These are phyloP conservation scores for Scaptomyza flava DNA, from an alignment of 2,888 invertebrate genomes.

Conservation along the genomic window DNA sequence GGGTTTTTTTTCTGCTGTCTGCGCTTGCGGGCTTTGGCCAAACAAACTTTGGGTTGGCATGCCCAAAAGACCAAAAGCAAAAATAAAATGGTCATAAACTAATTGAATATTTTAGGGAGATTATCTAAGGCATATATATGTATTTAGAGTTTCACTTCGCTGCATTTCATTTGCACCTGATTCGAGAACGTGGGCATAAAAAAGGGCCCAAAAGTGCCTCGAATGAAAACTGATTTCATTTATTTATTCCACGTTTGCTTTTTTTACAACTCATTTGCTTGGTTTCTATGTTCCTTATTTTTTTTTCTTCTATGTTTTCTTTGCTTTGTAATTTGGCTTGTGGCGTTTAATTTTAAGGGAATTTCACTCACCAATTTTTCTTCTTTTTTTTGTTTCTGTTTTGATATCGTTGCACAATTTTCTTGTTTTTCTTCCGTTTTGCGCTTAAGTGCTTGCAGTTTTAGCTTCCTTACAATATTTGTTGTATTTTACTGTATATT, in stretches of 20 bases:
- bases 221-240: constrained; percentile 74
- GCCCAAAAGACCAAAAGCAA: no score
- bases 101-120: constrained; percentile 76
- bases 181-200: background rate
- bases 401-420: background rate
- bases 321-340: constrained; percentile 54
- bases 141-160: constrained; percentile 76
- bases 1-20: background rate
- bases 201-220: constrained; percentile 22
- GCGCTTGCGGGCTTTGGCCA: constrained; percentile 19
- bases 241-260: constrained; percentile 64
- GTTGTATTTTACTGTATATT: constrained; percentile 8
- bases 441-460: constrained; percentile 17
- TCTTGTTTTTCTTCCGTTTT: constrained; percentile 7
- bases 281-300: background rate
- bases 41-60: constrained; percentile 17
- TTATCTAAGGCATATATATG: constrained; percentile 78
- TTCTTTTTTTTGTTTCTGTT: constrained; percentile 6
- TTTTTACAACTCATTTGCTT: constrained; percentile 40
- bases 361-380: constrained; percentile 43
- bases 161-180: constrained; percentile 73
- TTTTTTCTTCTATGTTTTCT: constrained; percentile 21
- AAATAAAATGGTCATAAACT: constrained; percentile 64
- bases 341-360: constrained; percentile 62
- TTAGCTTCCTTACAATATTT: constrained; percentile 9